phyloP scores from a whole-genome alignment of 1,140 invertebrate species.

The Globodera rostochiensis region DNA sequence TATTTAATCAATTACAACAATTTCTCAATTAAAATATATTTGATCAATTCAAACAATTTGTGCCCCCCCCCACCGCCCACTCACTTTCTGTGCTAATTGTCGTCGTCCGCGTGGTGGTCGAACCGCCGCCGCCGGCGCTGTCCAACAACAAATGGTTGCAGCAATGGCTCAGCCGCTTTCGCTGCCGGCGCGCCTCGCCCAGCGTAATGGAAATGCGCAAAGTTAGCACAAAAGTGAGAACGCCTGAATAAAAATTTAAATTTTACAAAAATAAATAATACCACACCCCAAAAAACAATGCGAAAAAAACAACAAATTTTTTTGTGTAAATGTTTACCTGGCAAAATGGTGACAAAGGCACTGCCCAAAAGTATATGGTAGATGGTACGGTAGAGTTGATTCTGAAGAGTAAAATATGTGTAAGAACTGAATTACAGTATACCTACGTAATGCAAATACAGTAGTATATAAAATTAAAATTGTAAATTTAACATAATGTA shows the following conservation, averaged over 20 bases:
- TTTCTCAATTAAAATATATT: not conserved
- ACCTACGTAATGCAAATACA: no score
- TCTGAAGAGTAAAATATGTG: constrained; percentile 37
- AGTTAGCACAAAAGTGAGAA: constrained; percentile 54
- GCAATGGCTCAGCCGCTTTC: constrained; percentile 49
- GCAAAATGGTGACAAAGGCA: constrained; percentile 59
- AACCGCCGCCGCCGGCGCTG: not conserved
- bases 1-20: no score
- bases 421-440: not conserved
- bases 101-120: constrained; percentile 18
- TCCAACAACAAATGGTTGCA: not conserved
- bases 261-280: not conserved
- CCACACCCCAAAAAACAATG: not conserved
- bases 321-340: constrained; percentile 44
- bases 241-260: constrained; percentile 13
- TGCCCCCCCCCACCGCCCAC: not conserved
- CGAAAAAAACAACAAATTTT: not conserved
- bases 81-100: not conserved
- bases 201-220: constrained; percentile 57
- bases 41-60: not conserved
- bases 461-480: not conserved
- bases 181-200: constrained; percentile 40
- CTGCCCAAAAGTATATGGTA: constrained; percentile 59
- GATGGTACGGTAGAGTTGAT: constrained; percentile 57
- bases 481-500: no score